Evolutionary conservation across 2,113 vertebrate genomes (phyloP).

Genomic region (Eptesicus fuscus): DNA sequence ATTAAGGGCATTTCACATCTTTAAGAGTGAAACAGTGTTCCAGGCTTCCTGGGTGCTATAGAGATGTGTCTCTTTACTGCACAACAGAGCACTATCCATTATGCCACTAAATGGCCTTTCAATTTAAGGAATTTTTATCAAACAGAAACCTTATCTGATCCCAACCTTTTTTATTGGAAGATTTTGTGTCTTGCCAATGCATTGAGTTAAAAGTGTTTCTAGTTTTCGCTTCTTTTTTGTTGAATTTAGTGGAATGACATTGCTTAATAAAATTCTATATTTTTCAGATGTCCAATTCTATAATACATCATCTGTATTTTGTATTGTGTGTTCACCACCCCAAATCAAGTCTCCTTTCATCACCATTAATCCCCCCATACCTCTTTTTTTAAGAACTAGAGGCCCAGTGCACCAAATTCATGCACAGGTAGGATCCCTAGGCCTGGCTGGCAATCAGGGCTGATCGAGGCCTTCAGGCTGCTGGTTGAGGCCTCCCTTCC

Average conservation of each 20-base stretch:
- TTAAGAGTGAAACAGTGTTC: background rate
- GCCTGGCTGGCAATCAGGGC: no score
- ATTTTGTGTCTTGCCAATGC: background rate
- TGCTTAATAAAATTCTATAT: background rate
- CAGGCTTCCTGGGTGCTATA: background rate
- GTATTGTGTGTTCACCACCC: background rate
- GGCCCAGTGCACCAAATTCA: no score
- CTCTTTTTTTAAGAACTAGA: background rate
- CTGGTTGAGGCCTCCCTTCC: no score
- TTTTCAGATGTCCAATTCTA: background rate
- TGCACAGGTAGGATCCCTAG: no score
- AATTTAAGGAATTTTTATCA: conserved; percentile 1
- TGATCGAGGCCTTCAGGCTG: no score
- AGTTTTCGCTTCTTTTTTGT: background rate
- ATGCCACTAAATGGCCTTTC: background rate
- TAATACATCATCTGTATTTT: background rate
- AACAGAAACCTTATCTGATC: background rate
- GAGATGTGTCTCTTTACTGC: background rate
- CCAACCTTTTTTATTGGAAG: background rate
- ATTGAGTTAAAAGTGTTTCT: background rate
- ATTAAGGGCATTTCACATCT: background rate
- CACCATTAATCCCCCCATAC: background rate
- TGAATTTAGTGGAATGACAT: background rate
- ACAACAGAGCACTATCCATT: background rate
- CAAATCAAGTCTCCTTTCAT: background rate